Base-by-base conservation (phyloP, 2,797 vertebrate genomes). In the Brachyalestes nurse region DNA sequence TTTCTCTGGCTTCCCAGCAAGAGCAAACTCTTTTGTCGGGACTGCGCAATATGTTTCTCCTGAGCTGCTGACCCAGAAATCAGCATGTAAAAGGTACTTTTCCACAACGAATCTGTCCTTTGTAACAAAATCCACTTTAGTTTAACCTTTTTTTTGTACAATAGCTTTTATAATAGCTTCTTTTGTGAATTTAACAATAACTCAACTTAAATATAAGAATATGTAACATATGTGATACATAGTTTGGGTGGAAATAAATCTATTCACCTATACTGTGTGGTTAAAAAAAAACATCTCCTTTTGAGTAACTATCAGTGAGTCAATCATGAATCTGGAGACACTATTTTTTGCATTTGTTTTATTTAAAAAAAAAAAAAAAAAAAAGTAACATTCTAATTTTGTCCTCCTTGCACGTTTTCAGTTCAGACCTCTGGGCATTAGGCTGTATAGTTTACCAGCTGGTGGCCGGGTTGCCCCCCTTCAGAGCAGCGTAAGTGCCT, bases 371-470 rank as follows among this genome's bases (percentile, higher is more conserved):
- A 47, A 47, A 47, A 47, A 6, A 47, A 47, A 58, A 21, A 42
- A 17, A 77, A 38, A 57, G 7, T 10, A 58, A 14, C 16, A 6
- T 47, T 23, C 16, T 69, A 17, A 55, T n/a, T 17, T 67, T 16
- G 34, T 51, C 25, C 66, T 19, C 72, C 34, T 69, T 60, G 5
- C 75, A 60, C 81, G 85, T 75, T 91, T 84, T 53, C 66, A 99
- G 98, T 89, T 99, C 98, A 86, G 98, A 99, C 88, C 96, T 99
- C 64, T 99, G 98, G 98, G 98, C 98, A 72, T 92, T 99, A 82
- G 98, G 98, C 88, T 99, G 98, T 92, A 99, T 99, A 90, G 95
- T 98, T 91, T 99, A 99, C 94, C 98, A 99, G 85, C 94, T 99
- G 89, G 98, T 99, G 88, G 98, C 98, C 87, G 98, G 98, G 90